Conservation (phyloP, 2,888 invertebrate species). For the Lycophotia porphyrea region DNA sequence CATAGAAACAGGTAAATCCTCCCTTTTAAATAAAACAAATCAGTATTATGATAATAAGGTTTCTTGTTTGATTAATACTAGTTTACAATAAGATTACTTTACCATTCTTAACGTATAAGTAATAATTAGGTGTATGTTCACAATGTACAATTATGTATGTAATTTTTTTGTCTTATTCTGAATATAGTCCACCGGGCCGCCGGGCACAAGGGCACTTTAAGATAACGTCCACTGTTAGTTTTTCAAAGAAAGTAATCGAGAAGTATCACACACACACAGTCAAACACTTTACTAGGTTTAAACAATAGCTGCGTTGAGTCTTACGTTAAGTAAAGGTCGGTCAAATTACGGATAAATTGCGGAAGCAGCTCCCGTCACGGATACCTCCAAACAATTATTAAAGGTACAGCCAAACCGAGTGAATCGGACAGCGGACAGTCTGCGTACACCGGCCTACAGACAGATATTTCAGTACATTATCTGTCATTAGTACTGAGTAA, state of each 20-base stretch:
- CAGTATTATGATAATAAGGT: slow-evolving; percentile 90
- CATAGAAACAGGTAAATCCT: background rate
- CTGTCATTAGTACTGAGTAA: no score
- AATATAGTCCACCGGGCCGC: slow-evolving; percentile 87
- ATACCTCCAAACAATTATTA: background rate
- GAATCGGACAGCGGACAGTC: background rate
- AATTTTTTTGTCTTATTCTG: slow-evolving; percentile 85
- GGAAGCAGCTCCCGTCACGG: background rate
- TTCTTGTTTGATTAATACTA: slow-evolving; percentile 90
- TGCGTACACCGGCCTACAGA: background rate
- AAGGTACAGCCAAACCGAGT: background rate
- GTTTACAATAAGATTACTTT: slow-evolving; percentile 90
- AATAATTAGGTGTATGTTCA: slow-evolving; percentile 89
- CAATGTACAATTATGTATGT: slow-evolving; percentile 90
- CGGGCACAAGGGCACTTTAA: slow-evolving; percentile 88
- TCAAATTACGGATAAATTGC: background rate
- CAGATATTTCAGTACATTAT: slow-evolving; percentile 1
- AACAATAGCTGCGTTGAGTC: slow-evolving; percentile 61
- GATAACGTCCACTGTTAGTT: slow-evolving; percentile 78
- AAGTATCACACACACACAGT: slow-evolving; percentile 72
- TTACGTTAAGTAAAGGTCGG: background rate
- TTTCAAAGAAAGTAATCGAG: slow-evolving; percentile 76
- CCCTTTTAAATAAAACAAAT: slow-evolving; percentile 82
- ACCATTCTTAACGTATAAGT: slow-evolving; percentile 85
- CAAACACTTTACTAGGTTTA: slow-evolving; percentile 67